These are phyloP conservation scores for Cossypha polioptera DNA, from an alignment of 2,797 vertebrate genomes.

Conservation along the genomic window DNA sequence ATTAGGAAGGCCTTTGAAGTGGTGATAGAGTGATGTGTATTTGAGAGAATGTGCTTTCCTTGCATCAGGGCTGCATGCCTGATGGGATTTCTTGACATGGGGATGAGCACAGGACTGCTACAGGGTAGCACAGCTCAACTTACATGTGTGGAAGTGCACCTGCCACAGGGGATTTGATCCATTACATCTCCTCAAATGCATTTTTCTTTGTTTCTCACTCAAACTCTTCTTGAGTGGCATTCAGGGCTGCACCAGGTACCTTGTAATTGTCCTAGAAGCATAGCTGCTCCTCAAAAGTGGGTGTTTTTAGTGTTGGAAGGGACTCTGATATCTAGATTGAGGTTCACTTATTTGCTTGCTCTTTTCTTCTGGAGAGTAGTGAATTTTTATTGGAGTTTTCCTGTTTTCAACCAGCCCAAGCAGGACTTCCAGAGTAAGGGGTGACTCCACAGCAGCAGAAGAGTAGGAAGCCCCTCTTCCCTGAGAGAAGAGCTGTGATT, in stretches of 20 bases:
- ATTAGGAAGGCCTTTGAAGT: conserved; percentile 13
- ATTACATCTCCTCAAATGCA: neutral
- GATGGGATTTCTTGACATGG: neutral
- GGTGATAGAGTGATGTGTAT: neutral
- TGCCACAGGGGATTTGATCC: neutral
- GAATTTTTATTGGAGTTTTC: neutral
- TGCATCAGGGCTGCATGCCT: neutral
- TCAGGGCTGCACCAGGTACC: neutral
- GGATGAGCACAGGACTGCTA: neutral
- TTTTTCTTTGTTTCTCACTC: neutral
- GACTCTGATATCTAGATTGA: neutral
- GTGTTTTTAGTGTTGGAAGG: neutral
- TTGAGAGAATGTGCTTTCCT: conserved; percentile 11
- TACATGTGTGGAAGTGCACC: neutral
- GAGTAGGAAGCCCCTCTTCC: neutral
- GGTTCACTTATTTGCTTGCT: neutral
- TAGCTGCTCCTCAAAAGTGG: neutral
- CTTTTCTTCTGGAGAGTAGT: neutral
- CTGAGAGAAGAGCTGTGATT: neutral
- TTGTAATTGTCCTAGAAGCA: neutral
- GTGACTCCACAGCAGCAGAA: neutral
- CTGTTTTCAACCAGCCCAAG: neutral
- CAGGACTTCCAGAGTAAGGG: neutral
- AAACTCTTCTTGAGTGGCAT: neutral
- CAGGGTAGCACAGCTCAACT: neutral